Evolutionary conservation across 2,113 vertebrate genomes (phyloP).

Genomic region (Aramus guarauna): DNA sequence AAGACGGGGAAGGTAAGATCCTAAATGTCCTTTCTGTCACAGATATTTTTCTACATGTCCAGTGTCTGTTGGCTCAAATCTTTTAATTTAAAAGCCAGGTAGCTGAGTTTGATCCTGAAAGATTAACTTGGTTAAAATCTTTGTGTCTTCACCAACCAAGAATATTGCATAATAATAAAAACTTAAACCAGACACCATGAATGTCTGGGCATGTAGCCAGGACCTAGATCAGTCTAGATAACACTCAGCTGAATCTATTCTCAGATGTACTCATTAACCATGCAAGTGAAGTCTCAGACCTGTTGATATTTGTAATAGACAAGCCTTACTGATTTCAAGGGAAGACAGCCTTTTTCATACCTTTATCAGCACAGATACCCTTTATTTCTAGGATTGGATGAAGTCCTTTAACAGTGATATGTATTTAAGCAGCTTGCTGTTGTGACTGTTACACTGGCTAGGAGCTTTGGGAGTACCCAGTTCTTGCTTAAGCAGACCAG

Average conservation of each 20-base stretch:
- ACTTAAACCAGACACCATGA: not conserved
- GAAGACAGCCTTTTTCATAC: not conserved
- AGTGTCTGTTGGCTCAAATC: not conserved
- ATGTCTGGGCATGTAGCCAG: not conserved
- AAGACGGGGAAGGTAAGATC: not conserved
- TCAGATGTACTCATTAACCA: not conserved
- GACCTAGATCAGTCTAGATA: not conserved
- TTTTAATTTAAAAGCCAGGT: not conserved
- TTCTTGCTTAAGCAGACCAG: not conserved
- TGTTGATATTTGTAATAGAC: not conserved
- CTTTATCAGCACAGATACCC: not conserved
- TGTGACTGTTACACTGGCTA: not conserved
- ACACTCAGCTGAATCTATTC: not conserved
- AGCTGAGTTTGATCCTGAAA: not conserved
- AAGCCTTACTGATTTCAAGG: not conserved
- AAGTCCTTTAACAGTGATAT: accelerated
- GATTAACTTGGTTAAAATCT: constrained; percentile 1
- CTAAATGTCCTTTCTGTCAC: not conserved
- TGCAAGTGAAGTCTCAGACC: not conserved
- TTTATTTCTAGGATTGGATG: not conserved
- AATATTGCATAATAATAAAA: not conserved
- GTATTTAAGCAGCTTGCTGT: not conserved
- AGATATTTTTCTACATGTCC: not conserved
- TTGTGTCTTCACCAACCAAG: not conserved
- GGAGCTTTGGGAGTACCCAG: not conserved